Conservation (phyloP, 2,888 invertebrate species). For the Euclidia mi region DNA sequence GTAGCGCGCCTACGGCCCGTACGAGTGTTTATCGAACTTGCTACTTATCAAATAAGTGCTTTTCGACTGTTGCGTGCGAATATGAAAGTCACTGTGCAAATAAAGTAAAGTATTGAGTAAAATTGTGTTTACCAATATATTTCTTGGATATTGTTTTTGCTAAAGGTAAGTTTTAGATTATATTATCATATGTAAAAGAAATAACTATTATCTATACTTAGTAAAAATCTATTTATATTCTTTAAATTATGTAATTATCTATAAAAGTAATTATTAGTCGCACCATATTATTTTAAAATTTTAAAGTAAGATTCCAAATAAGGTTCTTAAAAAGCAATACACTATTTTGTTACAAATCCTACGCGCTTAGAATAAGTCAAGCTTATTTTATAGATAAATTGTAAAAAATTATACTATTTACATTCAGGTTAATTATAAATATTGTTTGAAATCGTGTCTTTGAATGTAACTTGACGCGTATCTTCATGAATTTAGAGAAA, state of each 20-base stretch:
- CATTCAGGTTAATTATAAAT: slow-evolving; percentile 24
- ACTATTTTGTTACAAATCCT: slow-evolving; percentile 1
- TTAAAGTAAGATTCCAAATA: too few species aligned
- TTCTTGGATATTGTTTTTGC: slow-evolving; percentile 44
- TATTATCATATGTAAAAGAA: too few species aligned
- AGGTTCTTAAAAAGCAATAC: too few species aligned
- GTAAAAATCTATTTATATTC: too few species aligned
- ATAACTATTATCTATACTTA: too few species aligned
- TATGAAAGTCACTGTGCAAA: slow-evolving; percentile 41
- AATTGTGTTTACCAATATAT: slow-evolving; percentile 44
- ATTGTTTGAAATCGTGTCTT: slow-evolving; percentile 32
- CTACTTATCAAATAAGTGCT: slow-evolving; percentile 43
- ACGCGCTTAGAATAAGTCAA: slow-evolving; percentile 28
- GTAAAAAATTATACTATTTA: not conserved
- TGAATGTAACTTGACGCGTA: not conserved
- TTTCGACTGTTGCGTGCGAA: slow-evolving; percentile 44
- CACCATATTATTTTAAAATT: too few species aligned
- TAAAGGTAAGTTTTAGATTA: slow-evolving; percentile 44
- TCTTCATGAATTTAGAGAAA: slow-evolving; percentile 10
- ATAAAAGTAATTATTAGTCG: too few species aligned
- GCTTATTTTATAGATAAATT: slow-evolving; percentile 24
- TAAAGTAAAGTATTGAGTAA: slow-evolving; percentile 31
- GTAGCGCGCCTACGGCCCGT: slow-evolving; percentile 50
- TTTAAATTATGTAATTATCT: too few species aligned
- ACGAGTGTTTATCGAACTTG: slow-evolving; percentile 63